phyloP scores from a whole-genome alignment of 2,113 vertebrate genomes.

The Alexandromys fortis region DNA sequence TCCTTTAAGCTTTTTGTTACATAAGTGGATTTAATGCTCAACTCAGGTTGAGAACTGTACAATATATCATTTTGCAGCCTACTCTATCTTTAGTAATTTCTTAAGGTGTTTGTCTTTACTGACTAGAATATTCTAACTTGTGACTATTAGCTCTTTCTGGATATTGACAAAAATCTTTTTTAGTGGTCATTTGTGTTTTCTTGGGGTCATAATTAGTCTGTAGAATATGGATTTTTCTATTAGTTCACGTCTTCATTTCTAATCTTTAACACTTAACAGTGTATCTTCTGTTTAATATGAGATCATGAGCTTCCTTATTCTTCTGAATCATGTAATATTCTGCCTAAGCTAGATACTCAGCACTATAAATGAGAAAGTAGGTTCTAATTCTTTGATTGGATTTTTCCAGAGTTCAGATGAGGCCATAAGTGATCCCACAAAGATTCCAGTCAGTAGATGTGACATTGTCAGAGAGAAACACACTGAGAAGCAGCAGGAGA shows the following conservation, averaged over 20 bases:
- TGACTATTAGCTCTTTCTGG: constrained; percentile 6
- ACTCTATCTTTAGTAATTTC: background rate
- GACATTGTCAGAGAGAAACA: constrained; percentile 92
- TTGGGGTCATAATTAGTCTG: background rate
- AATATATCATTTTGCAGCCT: background rate
- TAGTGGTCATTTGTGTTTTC: constrained; percentile 16
- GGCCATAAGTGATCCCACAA: constrained; percentile 54
- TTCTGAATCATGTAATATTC: background rate
- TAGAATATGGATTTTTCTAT: background rate
- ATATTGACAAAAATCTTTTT: background rate
- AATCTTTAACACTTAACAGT: background rate
- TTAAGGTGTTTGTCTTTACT: constrained; percentile 10
- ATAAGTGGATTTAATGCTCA: background rate
- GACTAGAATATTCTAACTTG: background rate
- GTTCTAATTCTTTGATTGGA: constrained; percentile 12
- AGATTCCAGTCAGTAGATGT: constrained; percentile 90
- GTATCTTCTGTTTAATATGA: constrained; percentile 26
- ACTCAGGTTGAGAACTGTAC: background rate
- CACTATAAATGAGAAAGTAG: background rate
- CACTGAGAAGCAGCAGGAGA: constrained; percentile 86
- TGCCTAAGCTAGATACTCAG: background rate
- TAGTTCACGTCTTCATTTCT: background rate
- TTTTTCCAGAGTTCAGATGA: constrained; percentile 70
- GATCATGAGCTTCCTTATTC: background rate
- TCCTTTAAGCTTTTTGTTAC: constrained; percentile 1